A percentile compares a stretch with the other conserved stretches of the same genome.
Evolutionary conservation across 2,888 invertebrate species (phyloP).

Genomic region (Amiota minor): DNA sequence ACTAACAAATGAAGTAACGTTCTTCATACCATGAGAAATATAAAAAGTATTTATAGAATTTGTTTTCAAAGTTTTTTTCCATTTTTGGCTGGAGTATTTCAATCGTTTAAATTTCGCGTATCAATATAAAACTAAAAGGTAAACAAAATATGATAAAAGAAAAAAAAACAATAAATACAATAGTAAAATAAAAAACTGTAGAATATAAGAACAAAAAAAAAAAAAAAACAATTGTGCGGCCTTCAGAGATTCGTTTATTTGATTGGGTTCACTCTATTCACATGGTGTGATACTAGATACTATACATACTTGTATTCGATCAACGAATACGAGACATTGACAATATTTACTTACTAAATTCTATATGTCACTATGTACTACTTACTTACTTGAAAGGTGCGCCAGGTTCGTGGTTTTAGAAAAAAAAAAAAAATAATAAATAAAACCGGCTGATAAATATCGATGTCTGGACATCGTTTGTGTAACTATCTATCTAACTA

Average conservation of each 20-base stretch:
- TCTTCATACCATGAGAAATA: not conserved
- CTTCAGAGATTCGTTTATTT: not conserved
- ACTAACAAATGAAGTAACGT: not conserved
- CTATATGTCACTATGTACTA: not conserved
- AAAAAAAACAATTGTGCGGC: not conserved
- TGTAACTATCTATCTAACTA: too few species aligned
- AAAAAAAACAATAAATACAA: constrained; percentile 44
- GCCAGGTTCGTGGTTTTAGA: not conserved
- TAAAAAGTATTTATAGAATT: not conserved
- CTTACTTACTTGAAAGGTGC: not conserved
- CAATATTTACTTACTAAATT: not conserved
- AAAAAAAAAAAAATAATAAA: not conserved
- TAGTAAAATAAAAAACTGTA: constrained; percentile 24
- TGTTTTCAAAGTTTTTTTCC: not conserved
- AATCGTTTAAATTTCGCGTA: constrained; percentile 50
- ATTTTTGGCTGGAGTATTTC: not conserved
- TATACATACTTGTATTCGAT: too few species aligned
- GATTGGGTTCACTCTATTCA: too few species aligned
- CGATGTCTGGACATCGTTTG: too few species aligned
- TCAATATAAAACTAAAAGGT: constrained; percentile 62
- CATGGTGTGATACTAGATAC: too few species aligned
- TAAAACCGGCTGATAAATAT: too few species aligned
- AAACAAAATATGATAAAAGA: constrained; percentile 48
- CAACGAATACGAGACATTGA: not conserved
- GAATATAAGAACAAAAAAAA: constrained; percentile 47